phyloP scores from a whole-genome alignment of 2,113 vertebrate species.

The Gila orcuttii region DNA sequence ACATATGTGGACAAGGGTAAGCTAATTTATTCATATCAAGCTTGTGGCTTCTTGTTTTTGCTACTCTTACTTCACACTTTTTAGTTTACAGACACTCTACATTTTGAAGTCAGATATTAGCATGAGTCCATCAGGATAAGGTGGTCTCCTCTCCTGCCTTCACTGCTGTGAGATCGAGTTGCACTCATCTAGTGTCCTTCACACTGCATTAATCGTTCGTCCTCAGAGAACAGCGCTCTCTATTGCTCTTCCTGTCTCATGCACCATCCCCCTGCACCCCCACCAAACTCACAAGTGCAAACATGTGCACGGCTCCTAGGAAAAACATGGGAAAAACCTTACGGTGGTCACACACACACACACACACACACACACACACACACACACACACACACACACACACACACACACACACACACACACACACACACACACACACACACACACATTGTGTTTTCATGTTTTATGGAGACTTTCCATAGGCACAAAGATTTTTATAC shows the following conservation, averaged over 20 bases:
- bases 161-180: background rate
- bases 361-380: too few relatives aligned
- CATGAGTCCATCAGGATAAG: background rate
- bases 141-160: background rate
- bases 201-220: constrained; percentile 15
- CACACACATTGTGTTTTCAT: too few relatives aligned
- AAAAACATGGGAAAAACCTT: background rate
- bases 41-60: background rate
- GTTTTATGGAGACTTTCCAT: too few relatives aligned
- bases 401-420: too few relatives aligned
- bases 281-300: constrained; percentile 14
- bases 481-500: too few relatives aligned
- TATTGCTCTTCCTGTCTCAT: background rate
- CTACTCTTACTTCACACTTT: background rate
- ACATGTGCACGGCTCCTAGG: constrained; percentile 12
- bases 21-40: constrained; percentile 30
- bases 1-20: background rate
- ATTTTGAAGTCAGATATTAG: background rate
- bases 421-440: too few relatives aligned
- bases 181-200: constrained; percentile 19
- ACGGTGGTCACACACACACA: background rate
- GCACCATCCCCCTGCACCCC: background rate
- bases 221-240: constrained; percentile 24
- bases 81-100: background rate
- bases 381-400: too few relatives aligned